Evolutionary conservation across 2,888 invertebrate genomes (phyloP).

Genomic region (Keiferia lycopersicella): DNA sequence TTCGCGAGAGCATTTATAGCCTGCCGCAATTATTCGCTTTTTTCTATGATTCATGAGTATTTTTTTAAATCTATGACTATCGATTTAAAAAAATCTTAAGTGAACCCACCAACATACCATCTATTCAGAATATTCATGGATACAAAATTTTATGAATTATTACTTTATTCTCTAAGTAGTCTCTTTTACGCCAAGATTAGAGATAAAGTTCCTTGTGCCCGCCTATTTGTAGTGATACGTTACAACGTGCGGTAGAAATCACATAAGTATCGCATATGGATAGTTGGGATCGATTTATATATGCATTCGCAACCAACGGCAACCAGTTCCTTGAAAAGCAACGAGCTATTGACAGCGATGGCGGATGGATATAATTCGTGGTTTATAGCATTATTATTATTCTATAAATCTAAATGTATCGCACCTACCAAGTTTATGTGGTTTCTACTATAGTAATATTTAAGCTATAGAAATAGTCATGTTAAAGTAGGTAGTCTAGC

Average conservation of each 20-base stretch:
- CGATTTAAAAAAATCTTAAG: too few species aligned
- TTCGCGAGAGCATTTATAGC: not conserved
- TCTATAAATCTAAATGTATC: too few species aligned
- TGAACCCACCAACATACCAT: too few species aligned
- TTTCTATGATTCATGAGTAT: not conserved
- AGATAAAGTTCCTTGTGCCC: conserved; percentile 12
- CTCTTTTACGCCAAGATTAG: not conserved
- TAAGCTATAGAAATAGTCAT: conserved; percentile 2
- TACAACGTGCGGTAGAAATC: not conserved
- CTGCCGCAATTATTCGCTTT: not conserved
- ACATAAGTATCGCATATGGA: not conserved
- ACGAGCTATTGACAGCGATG: too few species aligned
- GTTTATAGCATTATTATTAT: too few species aligned
- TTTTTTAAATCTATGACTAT: not conserved
- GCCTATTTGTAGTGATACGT: conserved; percentile 5
- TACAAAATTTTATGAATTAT: not conserved
- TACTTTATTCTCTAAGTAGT: not conserved
- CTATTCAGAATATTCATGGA: not conserved
- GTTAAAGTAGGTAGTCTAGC: not conserved
- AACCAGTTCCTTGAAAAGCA: too few species aligned
- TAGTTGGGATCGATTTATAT: too few species aligned
- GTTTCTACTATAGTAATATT: conserved; percentile 5
- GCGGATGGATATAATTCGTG: too few species aligned
- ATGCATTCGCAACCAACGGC: too few species aligned
- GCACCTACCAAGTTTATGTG: too few species aligned